Conservation (phyloP, 2,888 invertebrate genomes). For the Nomada ferruginata region DNA sequence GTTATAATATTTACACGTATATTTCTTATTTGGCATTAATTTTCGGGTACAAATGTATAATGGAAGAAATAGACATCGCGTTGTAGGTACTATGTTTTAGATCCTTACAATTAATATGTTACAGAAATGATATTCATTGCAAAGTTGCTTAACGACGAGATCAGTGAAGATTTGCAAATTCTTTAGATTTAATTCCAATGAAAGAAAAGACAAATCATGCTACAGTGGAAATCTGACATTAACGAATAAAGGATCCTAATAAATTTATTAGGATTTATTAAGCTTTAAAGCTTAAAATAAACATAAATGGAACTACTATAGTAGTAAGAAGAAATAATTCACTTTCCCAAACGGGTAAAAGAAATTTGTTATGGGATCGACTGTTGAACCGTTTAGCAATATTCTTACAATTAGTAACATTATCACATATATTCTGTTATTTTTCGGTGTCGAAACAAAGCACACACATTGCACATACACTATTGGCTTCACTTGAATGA, state of each 20-base stretch:
- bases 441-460: too few relatives aligned
- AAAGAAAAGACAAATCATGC: not conserved
- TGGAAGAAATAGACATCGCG: not conserved
- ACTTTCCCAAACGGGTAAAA: not conserved
- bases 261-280: not conserved
- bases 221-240: not conserved
- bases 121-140: constrained; percentile 4
- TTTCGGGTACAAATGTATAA: not conserved
- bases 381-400: not conserved
- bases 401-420: not conserved
- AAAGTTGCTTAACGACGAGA: constrained; percentile 21
- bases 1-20: constrained; percentile 7
- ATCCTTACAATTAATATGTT: constrained; percentile 3
- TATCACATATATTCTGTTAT: constrained; percentile 22
- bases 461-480: too few relatives aligned
- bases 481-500: not conserved
- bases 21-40: constrained; percentile 21
- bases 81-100: not conserved
- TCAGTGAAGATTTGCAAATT: constrained; percentile 7
- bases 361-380: constrained; percentile 10
- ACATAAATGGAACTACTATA: constrained; percentile 7
- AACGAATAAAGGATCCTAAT: constrained; percentile 1
- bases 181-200: constrained; percentile 1
- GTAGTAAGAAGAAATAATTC: constrained; percentile 33
- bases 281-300: not conserved